Evolutionary conservation across 2,797 vertebrate genomes (phyloP).

Genomic region (Catostomus latipinnis): DNA sequence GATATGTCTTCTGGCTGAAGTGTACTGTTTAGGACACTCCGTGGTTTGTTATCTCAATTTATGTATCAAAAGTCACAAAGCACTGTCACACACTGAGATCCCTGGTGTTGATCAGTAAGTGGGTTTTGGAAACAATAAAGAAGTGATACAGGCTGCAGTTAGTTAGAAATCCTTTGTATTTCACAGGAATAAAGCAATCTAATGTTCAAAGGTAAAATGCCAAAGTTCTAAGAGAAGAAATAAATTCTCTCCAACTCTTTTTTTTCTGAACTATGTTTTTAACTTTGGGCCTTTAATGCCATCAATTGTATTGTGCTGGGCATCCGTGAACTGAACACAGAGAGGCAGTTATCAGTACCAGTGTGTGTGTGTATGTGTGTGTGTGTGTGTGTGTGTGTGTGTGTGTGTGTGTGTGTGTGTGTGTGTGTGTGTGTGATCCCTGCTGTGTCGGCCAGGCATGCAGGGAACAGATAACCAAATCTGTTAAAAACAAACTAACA

Average conservation of each 20-base stretch:
- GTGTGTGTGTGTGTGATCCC: conserved; percentile 66
- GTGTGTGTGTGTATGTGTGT: conserved; percentile 67
- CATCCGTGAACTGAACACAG: conserved; percentile 49
- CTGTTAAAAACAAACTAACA: conserved; percentile 68
- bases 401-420: conserved; percentile 66
- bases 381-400: conserved; percentile 66
- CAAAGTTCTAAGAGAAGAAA: no score
- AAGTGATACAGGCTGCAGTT: no score
- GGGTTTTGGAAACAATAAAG: no score
- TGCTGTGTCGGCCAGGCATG: conserved; percentile 77
- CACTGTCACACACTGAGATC: no score
- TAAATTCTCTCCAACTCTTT: neutral
- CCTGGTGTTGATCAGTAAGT: no score
- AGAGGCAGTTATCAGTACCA: conserved; percentile 69
- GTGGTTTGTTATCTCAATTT: no score
- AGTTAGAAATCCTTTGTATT: no score
- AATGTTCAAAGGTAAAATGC: no score
- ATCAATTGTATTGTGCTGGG: conserved; percentile 47
- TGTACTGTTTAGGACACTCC: no score
- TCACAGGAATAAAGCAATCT: no score
- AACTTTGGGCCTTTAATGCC: conserved; percentile 35
- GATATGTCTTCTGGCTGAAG: no score
- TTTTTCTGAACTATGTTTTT: conserved; percentile 32
- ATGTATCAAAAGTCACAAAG: no score
- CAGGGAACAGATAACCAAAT: conserved; percentile 74